A percentile compares a stretch with the other conserved stretches of the same genome.
phyloP scores from a whole-genome alignment of 2,797 vertebrate genomes.

The Mastacembelus armatus region DNA sequence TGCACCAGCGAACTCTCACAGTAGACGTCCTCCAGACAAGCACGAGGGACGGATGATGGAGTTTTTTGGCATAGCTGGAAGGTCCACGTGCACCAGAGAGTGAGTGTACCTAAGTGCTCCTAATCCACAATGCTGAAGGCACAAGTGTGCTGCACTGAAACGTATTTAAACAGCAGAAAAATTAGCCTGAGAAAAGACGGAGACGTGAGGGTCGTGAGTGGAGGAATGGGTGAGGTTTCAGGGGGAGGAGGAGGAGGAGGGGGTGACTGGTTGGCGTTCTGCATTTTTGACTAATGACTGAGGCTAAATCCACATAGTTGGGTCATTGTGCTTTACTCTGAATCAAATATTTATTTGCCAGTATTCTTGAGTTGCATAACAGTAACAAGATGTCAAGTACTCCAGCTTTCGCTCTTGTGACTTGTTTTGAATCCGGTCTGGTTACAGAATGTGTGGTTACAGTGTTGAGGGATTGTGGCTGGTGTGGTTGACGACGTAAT shows the following conservation, averaged over 20 bases:
- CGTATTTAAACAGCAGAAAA: conserved; percentile 28
- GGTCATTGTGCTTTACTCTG: conserved; percentile 5
- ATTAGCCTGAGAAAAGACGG: conserved; percentile 40
- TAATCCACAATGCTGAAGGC: conserved; percentile 36
- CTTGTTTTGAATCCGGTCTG: conserved; percentile 26
- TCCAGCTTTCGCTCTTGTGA: conserved; percentile 27
- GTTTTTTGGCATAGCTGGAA: not conserved
- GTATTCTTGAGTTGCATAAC: not conserved
- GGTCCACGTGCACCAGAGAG: not conserved
- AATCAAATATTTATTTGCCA: not conserved
- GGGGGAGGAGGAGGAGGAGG: conserved; percentile 4
- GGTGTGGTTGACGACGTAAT: conserved; percentile 37
- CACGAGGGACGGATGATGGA: conserved; percentile 24
- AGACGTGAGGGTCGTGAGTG: conserved; percentile 11
- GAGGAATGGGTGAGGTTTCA: conserved; percentile 46
- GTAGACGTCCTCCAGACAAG: conserved; percentile 55
- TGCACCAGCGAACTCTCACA: conserved; percentile 42
- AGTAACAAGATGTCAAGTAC: conserved; percentile 24
- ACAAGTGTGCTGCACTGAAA: conserved; percentile 20
- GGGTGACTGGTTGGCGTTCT: conserved; percentile 9
- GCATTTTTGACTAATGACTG: conserved; percentile 15
- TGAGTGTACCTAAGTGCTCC: no score
- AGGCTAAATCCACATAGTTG: conserved; percentile 9
- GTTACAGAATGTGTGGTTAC: conserved; percentile 16
- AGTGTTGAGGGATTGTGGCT: conserved; percentile 16